Percentiles rank a stretch among this genome's conserved stretches.
Evolutionary conservation across 2,113 vertebrate species (phyloP).

Genomic region (Cyprinodon tularosa): DNA sequence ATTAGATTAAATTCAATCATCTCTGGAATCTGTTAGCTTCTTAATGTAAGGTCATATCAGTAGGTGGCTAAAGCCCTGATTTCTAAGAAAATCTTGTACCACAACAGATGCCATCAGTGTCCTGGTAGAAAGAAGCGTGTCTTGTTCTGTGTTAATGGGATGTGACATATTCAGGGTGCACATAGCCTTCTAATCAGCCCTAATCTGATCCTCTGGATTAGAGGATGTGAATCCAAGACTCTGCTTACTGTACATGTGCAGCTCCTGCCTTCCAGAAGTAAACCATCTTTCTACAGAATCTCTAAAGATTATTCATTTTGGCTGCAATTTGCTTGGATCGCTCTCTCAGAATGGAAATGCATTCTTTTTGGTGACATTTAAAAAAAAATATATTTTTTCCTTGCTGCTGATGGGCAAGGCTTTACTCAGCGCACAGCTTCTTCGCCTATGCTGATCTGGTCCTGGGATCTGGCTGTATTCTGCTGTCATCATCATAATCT

Average conservation of each 20-base stretch:
- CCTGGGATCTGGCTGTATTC: conserved; percentile 57
- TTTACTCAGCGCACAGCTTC: neutral
- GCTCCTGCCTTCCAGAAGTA: conserved; percentile 42
- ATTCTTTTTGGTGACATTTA: conserved; percentile 4
- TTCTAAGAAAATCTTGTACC: conserved; percentile 2
- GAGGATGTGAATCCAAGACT: conserved; percentile 61
- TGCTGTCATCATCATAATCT: conserved; percentile 77
- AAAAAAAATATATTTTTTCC: no score
- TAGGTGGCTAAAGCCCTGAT: conserved; percentile 25
- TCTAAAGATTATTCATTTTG: conserved; percentile 9
- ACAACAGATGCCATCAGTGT: conserved; percentile 25
- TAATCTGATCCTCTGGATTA: conserved; percentile 83
- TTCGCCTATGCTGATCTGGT: conserved; percentile 40
- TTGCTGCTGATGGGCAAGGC: neutral
- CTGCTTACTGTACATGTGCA: conserved; percentile 52
- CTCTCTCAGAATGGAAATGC: conserved; percentile 1
- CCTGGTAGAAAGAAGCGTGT: conserved; percentile 9
- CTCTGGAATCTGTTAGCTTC: neutral
- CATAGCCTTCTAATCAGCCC: conserved; percentile 74
- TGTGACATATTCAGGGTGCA: conserved; percentile 81
- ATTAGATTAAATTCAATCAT: neutral
- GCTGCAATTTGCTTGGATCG: conserved; percentile 11
- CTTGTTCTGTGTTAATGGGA: conserved; percentile 64
- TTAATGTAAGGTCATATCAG: neutral
- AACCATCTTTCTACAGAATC: conserved; percentile 26